Percentiles rank a stretch among this genome's conserved stretches.
phyloP scores from a whole-genome alignment of 2,797 vertebrate genomes.

The Sphenodon punctatus region DNA sequence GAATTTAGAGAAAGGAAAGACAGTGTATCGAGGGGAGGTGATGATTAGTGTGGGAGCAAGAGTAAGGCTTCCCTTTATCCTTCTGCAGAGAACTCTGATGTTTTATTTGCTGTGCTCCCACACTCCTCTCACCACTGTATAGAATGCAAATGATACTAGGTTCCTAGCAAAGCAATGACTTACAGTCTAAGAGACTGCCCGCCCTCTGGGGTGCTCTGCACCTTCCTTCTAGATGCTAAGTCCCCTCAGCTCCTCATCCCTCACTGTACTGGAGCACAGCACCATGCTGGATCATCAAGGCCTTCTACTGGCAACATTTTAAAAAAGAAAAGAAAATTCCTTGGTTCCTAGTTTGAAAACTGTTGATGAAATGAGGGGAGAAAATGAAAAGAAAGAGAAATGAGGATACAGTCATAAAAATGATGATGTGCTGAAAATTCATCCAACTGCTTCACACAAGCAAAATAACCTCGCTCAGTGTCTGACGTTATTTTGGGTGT shows the following conservation, averaged over 20 bases:
- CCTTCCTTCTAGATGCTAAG: background rate
- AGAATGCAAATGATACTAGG: rapidly evolving
- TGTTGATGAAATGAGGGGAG: slow-evolving; percentile 5
- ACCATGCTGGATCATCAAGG: background rate
- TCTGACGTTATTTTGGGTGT: slow-evolving; percentile 17
- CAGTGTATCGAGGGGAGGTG: background rate
- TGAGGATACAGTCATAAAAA: background rate
- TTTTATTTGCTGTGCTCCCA: background rate
- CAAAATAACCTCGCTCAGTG: background rate
- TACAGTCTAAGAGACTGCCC: background rate
- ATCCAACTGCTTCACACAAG: background rate
- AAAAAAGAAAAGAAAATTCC: background rate
- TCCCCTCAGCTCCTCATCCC: background rate
- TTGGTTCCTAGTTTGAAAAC: background rate
- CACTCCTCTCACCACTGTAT: background rate
- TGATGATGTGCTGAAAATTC: background rate
- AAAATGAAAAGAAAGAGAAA: background rate
- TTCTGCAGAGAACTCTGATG: background rate
- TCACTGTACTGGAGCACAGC: no score
- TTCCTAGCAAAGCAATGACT: background rate
- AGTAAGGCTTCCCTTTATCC: background rate
- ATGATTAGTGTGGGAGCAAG: background rate
- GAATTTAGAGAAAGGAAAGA: background rate
- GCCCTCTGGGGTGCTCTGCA: no score
- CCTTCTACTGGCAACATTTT: background rate